Evolutionary conservation across 2,888 invertebrate species (phyloP), one percentile per base, ranked within the genome.

Genomic region (Drosophila cracens): DNA sequence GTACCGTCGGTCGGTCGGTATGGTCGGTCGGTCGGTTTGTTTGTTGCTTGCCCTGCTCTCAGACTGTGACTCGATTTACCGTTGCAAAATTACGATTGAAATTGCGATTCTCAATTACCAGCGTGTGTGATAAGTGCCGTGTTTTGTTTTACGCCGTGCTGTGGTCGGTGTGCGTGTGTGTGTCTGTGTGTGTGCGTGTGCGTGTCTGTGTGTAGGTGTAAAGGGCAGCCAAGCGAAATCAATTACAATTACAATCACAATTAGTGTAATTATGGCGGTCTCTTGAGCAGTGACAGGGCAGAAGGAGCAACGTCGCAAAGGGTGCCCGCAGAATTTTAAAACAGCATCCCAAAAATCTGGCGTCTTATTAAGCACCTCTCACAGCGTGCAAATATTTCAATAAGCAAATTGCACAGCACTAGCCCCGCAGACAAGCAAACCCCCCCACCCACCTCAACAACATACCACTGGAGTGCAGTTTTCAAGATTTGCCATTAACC

Each of bases 191-290:
- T 33, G 48, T 38, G 18, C 51, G 11, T 56, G 38, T 27, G n/a
- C 27, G 61, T 27, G 56, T 40, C 27, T 46, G 21, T 36, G 51
- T 48, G 11, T 36, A 48, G 29, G 34, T 43, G 49, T 16, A 7
- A 84, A 79, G 62, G 66, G 87, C 75, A 81, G 63, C 62, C 74
- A 75, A 83, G 87, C 82, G 89, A 89, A 82, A 84, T 89, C 70
- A 87, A 87, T 89, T 89, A 86, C 87, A 87, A 79, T 82, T 83
- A 81, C 82, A 79, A 81, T 73, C 73, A 70, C 86, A 82, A 83
- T 83, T 81, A 82, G 75, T 80, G 85, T 88, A 87, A 89, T 89
- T 88, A 88, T 86, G 84, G 82, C 79, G 79, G 69, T 79, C 75
- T 81, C 88, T 83, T 88, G 78, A 82, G 60, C 60, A 74, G 76